These are phyloP conservation scores for Caranx ignobilis DNA, from an alignment of 2,113 vertebrate genomes.

Conservation along the genomic window DNA sequence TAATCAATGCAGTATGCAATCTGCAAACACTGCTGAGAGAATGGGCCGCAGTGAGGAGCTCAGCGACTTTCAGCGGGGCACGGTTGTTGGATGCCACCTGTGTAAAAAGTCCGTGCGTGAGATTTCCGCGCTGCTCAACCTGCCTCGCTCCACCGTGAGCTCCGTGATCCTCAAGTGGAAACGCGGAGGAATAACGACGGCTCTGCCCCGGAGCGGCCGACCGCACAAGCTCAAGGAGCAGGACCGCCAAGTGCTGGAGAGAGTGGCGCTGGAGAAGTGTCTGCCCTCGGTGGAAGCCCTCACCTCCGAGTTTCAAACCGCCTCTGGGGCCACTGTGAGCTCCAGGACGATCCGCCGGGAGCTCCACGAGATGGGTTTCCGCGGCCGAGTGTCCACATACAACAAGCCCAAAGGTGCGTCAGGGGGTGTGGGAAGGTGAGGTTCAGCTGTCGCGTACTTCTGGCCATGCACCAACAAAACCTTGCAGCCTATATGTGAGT, in stretches of 20 bases:
- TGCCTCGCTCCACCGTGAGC: slow-evolving; percentile 67
- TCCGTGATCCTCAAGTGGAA: slow-evolving; percentile 67
- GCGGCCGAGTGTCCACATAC: slow-evolving; percentile 52
- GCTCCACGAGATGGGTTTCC: slow-evolving; percentile 65
- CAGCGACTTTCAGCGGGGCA: slow-evolving; percentile 70
- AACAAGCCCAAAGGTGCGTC: slow-evolving; percentile 50
- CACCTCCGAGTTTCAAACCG: slow-evolving; percentile 58
- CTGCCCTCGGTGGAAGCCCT: slow-evolving; percentile 59
- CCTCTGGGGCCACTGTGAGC: slow-evolving; percentile 59
- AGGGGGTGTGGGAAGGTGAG: neutral
- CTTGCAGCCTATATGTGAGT: neutral
- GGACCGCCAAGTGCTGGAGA: slow-evolving; percentile 64
- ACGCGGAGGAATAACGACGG: slow-evolving; percentile 57
- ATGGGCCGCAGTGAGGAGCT: slow-evolving; percentile 69
- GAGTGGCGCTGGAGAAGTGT: slow-evolving; percentile 50
- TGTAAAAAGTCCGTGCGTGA: slow-evolving; percentile 59
- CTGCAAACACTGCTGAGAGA: neutral
- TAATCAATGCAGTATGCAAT: neutral
- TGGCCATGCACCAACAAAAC: neutral
- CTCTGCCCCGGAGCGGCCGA: slow-evolving; percentile 68
- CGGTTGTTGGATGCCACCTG: slow-evolving; percentile 59
- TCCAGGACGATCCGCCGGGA: slow-evolving; percentile 59
- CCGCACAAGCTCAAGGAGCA: slow-evolving; percentile 70
- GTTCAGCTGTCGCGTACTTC: neutral
- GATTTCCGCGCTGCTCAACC: slow-evolving; percentile 49